phyloP scores from a whole-genome alignment of 2,797 vertebrate genomes.

The Danio jaintianensis region DNA sequence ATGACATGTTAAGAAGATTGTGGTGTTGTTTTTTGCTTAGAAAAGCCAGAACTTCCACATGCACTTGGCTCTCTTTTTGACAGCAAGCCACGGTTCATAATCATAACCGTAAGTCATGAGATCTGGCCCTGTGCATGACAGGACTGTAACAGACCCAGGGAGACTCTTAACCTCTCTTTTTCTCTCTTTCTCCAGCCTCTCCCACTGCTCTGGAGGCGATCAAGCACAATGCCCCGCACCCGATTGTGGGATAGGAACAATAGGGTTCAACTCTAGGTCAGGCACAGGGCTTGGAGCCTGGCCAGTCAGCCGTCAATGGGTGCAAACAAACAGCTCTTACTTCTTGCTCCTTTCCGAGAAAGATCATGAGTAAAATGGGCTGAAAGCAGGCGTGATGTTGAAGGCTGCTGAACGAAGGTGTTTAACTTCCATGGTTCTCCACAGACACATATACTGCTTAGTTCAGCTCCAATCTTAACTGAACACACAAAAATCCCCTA shows the following conservation, averaged over 20 bases:
- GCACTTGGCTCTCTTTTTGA: conserved; percentile 49
- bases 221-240: conserved; percentile 62
- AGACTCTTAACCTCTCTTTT: conserved; percentile 58
- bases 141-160: conserved; percentile 51
- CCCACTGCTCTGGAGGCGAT: conserved; percentile 59
- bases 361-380: conserved; percentile 44
- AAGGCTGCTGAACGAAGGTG: conserved; percentile 46
- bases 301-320: conserved; percentile 90
- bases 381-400: conserved; percentile 27
- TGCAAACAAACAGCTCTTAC: conserved; percentile 70
- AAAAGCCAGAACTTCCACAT: conserved; percentile 53
- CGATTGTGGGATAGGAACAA: conserved; percentile 82
- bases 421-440: conserved; percentile 22
- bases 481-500: too few relatives aligned
- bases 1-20: conserved; percentile 17
- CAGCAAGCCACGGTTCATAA: conserved; percentile 54
- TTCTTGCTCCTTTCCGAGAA: conserved; percentile 59
- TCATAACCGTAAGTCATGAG: conserved; percentile 59
- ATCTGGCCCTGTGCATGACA: conserved; percentile 53
- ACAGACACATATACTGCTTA: not conserved
- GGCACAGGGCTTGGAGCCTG: conserved; percentile 82
- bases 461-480: too few relatives aligned
- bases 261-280: conserved; percentile 92
- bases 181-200: conserved; percentile 46
- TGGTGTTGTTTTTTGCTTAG: conserved; percentile 20